phyloP scores from a whole-genome alignment of 2,888 invertebrate genomes.

The Tenthredo amoena region DNA sequence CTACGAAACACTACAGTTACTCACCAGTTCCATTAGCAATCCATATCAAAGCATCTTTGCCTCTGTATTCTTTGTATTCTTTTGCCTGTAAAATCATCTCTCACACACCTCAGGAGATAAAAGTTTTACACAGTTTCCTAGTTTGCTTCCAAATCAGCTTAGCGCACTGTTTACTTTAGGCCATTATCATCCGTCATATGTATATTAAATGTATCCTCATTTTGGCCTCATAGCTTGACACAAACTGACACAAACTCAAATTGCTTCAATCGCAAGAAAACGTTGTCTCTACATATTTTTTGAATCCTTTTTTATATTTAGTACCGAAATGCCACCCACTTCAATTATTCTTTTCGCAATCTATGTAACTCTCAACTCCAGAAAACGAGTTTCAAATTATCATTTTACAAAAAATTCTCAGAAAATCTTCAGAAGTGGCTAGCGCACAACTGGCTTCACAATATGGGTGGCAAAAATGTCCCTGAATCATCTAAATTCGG shows the following conservation, averaged over 20 bases:
- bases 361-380: background rate
- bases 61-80: background rate
- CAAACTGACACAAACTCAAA: background rate
- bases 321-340: background rate
- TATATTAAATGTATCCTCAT: background rate
- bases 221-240: constrained; percentile 26
- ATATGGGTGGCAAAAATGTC: constrained; percentile 83
- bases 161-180: background rate
- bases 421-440: constrained; percentile 72
- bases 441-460: constrained; percentile 78
- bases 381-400: background rate
- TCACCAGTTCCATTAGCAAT: background rate
- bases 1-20: background rate
- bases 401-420: background rate
- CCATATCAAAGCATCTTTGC: background rate
- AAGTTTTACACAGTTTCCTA: background rate
- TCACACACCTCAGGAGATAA: background rate
- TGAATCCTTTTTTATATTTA: background rate
- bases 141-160: background rate
- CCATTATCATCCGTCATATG: background rate
- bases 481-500: constrained; percentile 83
- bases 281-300: background rate
- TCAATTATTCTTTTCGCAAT: background rate
- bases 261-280: background rate
- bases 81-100: constrained; percentile 5